Conservation (phyloP, 2,113 vertebrate species). For the Gallinago jamesoni region DNA sequence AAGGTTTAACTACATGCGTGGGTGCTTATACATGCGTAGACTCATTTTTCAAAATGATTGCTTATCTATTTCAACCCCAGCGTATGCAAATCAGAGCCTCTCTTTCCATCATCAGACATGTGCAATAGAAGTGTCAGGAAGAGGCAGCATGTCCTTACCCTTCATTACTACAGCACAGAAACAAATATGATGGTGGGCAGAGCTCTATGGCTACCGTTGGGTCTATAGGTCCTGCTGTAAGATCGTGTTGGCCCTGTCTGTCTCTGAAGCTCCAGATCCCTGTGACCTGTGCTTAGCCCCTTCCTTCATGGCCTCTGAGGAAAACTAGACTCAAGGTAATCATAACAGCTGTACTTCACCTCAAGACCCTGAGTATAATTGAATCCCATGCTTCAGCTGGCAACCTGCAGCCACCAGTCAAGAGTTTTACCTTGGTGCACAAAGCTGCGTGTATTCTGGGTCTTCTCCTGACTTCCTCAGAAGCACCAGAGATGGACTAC, state of each 20-base stretch:
- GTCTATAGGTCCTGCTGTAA: neutral
- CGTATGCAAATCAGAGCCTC: constrained; percentile 3
- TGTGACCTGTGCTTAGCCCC: neutral
- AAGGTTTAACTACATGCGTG: neutral
- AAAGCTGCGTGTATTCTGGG: neutral
- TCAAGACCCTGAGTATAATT: neutral
- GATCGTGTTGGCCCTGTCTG: neutral
- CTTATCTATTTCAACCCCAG: neutral
- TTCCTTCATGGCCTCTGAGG: neutral
- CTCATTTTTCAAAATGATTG: constrained; percentile 39
- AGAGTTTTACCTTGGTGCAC: neutral
- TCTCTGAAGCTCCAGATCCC: neutral
- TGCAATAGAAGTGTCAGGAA: neutral
- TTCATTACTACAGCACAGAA: neutral
- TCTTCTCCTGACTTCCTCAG: neutral
- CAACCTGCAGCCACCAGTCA: neutral
- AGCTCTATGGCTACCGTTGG: neutral
- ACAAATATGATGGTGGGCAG: neutral
- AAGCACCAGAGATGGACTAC: neutral
- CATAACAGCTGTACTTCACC: neutral
- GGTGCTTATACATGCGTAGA: neutral
- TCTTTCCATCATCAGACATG: neutral
- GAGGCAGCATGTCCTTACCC: neutral
- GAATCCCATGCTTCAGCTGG: neutral
- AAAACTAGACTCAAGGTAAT: neutral